A percentile compares a stretch with the other conserved stretches of the same genome.
These are phyloP conservation scores for Lasioglossum baleicum DNA, from an alignment of 1,140 invertebrate species.

Conservation along the genomic window DNA sequence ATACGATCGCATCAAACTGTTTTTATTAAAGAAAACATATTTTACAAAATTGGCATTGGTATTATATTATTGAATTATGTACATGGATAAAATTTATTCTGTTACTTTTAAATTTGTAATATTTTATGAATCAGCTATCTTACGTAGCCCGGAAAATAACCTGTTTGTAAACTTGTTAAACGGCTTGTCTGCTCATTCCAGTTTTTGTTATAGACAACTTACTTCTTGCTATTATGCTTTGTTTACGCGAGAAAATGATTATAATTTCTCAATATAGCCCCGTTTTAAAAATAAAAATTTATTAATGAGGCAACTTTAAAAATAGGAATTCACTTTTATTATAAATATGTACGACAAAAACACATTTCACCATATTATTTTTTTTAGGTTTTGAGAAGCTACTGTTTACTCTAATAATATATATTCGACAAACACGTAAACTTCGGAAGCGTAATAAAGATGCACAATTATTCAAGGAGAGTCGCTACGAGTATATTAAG, in stretches of 20 bases:
- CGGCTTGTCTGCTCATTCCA: conserved; percentile 11
- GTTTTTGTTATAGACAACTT: background rate
- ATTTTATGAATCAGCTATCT: conserved; percentile 3
- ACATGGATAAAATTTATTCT: background rate
- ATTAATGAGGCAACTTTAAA: background rate
- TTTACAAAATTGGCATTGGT: too few relatives aligned
- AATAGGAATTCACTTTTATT: too few relatives aligned
- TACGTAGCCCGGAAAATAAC: conserved; percentile 11
- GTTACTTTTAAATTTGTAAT: conserved; percentile 18
- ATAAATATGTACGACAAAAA: background rate
- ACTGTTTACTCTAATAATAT: background rate
- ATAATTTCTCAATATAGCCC: background rate
- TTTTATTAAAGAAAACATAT: conserved; percentile 10
- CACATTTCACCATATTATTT: background rate
- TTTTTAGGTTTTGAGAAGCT: background rate
- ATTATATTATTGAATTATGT: background rate
- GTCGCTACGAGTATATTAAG: too few relatives aligned
- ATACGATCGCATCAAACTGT: too few relatives aligned
- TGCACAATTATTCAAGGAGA: background rate
- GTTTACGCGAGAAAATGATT: background rate
- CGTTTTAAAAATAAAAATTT: too few relatives aligned
- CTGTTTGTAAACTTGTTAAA: conserved; percentile 20
- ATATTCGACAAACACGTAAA: conserved; percentile 9
- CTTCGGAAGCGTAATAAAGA: background rate
- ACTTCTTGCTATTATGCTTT: background rate